phyloP scores from a whole-genome alignment of 2,888 invertebrate genomes.

The Cyclophora punctaria region DNA sequence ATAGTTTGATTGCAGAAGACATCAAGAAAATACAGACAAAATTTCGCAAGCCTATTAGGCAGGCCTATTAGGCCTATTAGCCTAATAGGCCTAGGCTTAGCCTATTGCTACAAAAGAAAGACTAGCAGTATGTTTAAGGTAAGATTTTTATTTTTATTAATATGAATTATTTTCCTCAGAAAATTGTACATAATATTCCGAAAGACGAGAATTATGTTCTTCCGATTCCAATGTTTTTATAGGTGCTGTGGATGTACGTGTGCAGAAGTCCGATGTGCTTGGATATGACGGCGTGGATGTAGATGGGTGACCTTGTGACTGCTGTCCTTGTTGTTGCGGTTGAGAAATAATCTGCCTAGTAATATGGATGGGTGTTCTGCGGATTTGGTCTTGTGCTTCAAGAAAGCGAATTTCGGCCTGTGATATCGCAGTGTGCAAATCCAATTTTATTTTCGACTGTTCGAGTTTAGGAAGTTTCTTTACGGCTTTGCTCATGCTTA shows the following conservation, averaged over 20 bases:
- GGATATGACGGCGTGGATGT: not conserved
- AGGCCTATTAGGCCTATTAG: too few species aligned
- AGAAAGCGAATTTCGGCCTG: conserved; percentile 19
- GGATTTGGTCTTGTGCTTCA: conserved; percentile 15
- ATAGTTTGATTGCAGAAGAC: too few species aligned
- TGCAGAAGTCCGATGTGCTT: not conserved
- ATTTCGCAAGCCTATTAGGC: too few species aligned
- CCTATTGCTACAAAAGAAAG: conserved; percentile 21
- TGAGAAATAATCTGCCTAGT: conserved; percentile 3
- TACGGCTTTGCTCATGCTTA: conserved; percentile 26
- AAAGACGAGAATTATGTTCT: not conserved
- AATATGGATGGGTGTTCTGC: conserved; percentile 2
- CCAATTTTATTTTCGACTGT: conserved; percentile 25
- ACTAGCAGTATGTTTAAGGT: conserved; percentile 20
- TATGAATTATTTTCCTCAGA: conserved; percentile 6
- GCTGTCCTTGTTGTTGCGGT: not conserved
- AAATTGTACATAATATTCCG: conserved; percentile 4
- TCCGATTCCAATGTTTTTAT: not conserved
- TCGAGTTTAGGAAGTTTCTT: conserved; percentile 22
- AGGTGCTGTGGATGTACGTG: not conserved
- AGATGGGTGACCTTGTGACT: conserved; percentile 2
- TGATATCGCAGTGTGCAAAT: conserved; percentile 22
- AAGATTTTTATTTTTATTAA: conserved; percentile 11
- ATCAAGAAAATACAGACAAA: too few species aligned
- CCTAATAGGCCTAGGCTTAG: too few species aligned